Percentiles rank a stretch among this genome's conserved stretches.
These are phyloP conservation scores for Apodemus agrarius DNA, from an alignment of 2,797 vertebrate genomes.

Conservation along the genomic window DNA sequence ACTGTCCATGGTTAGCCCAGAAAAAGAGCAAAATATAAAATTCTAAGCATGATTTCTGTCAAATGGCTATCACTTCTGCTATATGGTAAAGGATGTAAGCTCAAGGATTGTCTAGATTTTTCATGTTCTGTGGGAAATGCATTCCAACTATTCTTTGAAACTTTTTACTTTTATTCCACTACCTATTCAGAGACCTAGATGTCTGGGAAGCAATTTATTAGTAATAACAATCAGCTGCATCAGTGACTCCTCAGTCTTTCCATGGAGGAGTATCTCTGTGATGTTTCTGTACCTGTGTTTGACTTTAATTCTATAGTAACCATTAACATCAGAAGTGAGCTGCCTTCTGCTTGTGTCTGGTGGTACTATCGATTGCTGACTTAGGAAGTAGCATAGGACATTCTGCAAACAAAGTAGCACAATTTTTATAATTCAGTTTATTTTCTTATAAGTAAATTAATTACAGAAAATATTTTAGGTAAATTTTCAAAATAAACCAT, in stretches of 20 bases:
- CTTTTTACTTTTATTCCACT: neutral
- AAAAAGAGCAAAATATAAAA: neutral
- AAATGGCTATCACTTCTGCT: neutral
- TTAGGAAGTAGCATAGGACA: neutral
- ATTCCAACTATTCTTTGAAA: neutral
- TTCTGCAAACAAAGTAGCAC: neutral
- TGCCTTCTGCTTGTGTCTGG: neutral
- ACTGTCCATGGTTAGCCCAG: neutral
- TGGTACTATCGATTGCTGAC: neutral
- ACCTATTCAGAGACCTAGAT: neutral
- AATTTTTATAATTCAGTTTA: conserved; percentile 2
- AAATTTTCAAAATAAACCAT: neutral
- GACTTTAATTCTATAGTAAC: neutral
- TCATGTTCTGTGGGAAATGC: neutral
- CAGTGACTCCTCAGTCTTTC: neutral
- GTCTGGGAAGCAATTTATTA: neutral
- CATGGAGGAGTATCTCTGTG: neutral
- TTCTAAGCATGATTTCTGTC: neutral
- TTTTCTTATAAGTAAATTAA: neutral
- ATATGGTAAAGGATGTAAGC: neutral
- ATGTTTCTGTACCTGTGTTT: neutral
- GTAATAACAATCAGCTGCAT: neutral
- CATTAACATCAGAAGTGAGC: neutral
- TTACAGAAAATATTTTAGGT: conserved; percentile 13
- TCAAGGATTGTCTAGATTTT: neutral